Evolutionary conservation across 92 coral and sea anemone species (phyloP).

Genomic region (Epizoanthus scotinus): DNA sequence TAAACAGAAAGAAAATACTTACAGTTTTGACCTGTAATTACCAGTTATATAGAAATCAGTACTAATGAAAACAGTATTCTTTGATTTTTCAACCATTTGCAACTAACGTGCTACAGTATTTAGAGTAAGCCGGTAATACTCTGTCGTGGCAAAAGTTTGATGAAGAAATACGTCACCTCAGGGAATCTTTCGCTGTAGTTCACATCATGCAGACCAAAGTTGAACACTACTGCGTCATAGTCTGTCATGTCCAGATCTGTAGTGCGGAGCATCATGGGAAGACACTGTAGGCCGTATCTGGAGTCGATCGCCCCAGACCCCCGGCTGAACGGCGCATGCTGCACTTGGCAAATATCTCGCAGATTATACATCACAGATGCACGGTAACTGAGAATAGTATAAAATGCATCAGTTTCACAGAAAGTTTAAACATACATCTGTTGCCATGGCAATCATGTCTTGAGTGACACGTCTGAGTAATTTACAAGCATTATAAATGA

Average conservation of each 20-base stretch:
- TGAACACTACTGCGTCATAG: constrained; percentile 86
- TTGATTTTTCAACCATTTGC: no score
- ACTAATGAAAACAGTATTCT: no score
- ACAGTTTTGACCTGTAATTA: no score
- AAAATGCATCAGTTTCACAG: not conserved
- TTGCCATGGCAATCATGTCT: no score
- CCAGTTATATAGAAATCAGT: no score
- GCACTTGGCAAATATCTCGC: constrained; percentile 81
- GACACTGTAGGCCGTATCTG: constrained; percentile 75
- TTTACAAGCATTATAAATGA: no score
- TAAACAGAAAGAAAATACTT: no score
- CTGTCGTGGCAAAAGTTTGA: not conserved
- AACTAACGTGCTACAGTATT: not conserved
- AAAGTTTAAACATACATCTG: not conserved
- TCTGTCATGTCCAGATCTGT: constrained; percentile 70
- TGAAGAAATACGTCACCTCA: constrained; percentile 50
- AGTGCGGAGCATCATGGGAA: constrained; percentile 79
- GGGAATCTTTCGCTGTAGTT: constrained; percentile 79
- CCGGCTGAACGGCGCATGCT: constrained; percentile 86
- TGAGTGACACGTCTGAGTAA: no score
- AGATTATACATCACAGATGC: constrained; percentile 53
- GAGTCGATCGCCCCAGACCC: constrained; percentile 91
- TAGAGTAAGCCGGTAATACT: not conserved
- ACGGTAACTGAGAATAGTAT: constrained; percentile 57
- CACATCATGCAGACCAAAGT: constrained; percentile 93